Conservation (phyloP, 1,140 invertebrate genomes). For the Temnothorax nylanderi region DNA sequence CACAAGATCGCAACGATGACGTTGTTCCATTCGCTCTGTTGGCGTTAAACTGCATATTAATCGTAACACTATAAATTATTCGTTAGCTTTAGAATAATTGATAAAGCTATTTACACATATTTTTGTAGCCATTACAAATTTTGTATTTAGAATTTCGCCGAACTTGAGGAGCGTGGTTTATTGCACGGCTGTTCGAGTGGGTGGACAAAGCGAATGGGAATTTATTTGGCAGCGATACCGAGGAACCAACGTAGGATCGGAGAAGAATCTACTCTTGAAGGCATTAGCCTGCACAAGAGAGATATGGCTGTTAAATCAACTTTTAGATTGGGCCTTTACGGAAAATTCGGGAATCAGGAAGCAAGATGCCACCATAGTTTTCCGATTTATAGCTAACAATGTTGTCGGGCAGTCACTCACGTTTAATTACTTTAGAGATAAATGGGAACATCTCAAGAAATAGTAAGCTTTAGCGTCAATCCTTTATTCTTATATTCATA, state of each 20-base stretch:
- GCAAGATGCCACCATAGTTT: conserved; percentile 91
- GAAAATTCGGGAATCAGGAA: conserved; percentile 92
- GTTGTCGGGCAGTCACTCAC: conserved; percentile 91
- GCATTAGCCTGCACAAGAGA: conserved; percentile 92
- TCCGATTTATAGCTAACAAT: conserved; percentile 89
- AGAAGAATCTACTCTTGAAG: conserved; percentile 91
- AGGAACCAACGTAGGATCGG: conserved; percentile 90
- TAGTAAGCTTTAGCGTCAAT: conserved; percentile 89
- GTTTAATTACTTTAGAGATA: conserved; percentile 90
- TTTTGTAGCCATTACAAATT: background rate
- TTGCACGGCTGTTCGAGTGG: conserved; percentile 93
- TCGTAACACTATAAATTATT: background rate
- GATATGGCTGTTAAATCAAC: conserved; percentile 91
- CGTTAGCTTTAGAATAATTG: background rate
- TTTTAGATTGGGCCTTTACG: conserved; percentile 89
- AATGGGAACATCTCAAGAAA: conserved; percentile 89
- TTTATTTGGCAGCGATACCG: conserved; percentile 93
- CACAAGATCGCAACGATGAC: background rate
- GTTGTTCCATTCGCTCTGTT: background rate
- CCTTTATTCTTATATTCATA: background rate
- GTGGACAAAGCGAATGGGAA: conserved; percentile 93
- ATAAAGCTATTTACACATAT: background rate
- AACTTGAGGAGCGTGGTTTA: conserved; percentile 94
- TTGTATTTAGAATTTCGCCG: conserved; percentile 89
- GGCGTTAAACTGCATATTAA: background rate